Evolutionary conservation across 2,113 vertebrate genomes (phyloP), one percentile per base, ranked within the genome.

Genomic region (Muscicapa adusta): DNA sequence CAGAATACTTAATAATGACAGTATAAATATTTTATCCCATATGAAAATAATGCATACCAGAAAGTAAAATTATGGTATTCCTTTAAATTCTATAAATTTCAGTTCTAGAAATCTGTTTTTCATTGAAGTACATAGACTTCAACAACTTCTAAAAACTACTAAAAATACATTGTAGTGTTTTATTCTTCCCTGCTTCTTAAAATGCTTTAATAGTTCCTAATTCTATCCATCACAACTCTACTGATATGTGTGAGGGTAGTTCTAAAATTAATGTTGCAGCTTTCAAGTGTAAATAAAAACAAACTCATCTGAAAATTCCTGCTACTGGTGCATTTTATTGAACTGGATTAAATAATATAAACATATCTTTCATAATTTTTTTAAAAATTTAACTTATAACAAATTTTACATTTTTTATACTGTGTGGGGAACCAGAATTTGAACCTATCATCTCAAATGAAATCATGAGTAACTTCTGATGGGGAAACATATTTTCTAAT

Each of bases 91-190:
- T 14, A 7, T 45, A 17, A 23, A n/a, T 58, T 58, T 51, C 31
- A 12, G 4, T 23, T 51, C 11, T 25, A 45, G 29, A 42, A 50
- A 19, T 56, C 29, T 63, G 3, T 10, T 86, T 79, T 54, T 65
- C 36, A 33, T 26, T 38, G 9, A 2, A 1, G 1, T 53, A 43
- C 19, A n/a, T 3, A 47, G 23, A 24, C 15, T 77, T 33, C 2
- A 43, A 3, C 3, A 9, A 33, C 14, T 72, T 83, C 22, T 56
- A 65, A 61, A 85, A 89, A 26, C 7, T 63, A 14, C 10, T 40
- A 34, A 68, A 78, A 53, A 74, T 10, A 29, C 2, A 28, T 28
- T 62, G 4, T 8, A 78, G 5, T 40, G 14, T 19, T 72, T 87
- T 65, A 5, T 2, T n/a, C 10, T 47, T 67, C 40, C 8, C 1